Conservation (phyloP, 2,888 invertebrate genomes). For the Seira ritae region DNA sequence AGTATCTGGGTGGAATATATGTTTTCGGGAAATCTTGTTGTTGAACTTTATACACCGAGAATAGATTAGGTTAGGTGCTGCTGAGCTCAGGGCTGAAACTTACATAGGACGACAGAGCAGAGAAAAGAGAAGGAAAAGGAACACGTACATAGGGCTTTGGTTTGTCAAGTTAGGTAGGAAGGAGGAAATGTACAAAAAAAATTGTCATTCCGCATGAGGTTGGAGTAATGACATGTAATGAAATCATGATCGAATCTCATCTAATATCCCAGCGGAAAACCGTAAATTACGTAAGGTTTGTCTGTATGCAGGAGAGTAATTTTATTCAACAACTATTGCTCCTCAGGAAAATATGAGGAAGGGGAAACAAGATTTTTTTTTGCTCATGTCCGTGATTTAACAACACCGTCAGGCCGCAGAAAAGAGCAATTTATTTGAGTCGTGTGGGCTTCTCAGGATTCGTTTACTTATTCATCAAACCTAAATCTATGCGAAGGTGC, state of each 20-base stretch:
- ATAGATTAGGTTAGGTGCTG: constrained; percentile 3
- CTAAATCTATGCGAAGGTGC: too few relatives aligned
- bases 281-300: constrained; percentile 17
- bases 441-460: too few relatives aligned
- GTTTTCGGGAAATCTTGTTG: not conserved
- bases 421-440: too few relatives aligned
- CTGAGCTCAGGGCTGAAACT: not conserved
- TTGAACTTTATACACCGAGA: not conserved
- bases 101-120: not conserved
- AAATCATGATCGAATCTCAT: constrained; percentile 23
- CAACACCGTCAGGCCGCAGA: too few relatives aligned
- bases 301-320: not conserved
- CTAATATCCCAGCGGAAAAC: constrained; percentile 17
- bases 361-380: too few relatives aligned
- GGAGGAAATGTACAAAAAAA: constrained; percentile 2
- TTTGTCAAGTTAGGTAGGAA: not conserved
- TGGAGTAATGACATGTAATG: constrained; percentile 24
- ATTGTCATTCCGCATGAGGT: constrained; percentile 20
- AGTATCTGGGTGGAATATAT: not conserved
- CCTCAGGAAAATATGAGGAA: too few relatives aligned
- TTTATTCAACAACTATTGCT: too few relatives aligned
- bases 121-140: not conserved
- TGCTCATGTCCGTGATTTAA: too few relatives aligned
- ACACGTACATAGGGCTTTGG: not conserved
- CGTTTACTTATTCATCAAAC: too few relatives aligned